Base-by-base conservation (phyloP, 2,797 vertebrate genomes). In the Sparidentex hasta region DNA sequence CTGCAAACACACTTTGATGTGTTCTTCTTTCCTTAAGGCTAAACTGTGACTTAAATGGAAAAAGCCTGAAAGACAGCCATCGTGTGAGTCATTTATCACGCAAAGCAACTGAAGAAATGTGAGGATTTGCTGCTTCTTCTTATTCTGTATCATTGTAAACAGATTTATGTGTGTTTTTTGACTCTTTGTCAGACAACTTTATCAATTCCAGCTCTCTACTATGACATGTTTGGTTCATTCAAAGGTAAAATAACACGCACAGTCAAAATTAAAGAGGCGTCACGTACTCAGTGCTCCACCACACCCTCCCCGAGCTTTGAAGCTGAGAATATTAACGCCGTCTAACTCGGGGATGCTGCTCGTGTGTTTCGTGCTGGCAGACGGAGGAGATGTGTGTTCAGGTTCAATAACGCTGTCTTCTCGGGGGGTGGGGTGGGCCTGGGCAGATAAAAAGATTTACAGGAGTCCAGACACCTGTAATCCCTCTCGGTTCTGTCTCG, bases 401-500 rank as follows among this genome's bases (percentile, higher is more conserved):
- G 57, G 76, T 47, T 66, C 67, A 78, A 78, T 80, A 82, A 86
- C 65, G 50, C 55, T 54, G 57, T 65, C 63, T 64, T 75, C 82
- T 80, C 65, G 11, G 46, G 62, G 25, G 74, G 52, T 25, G 76
- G 74, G 61, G 29, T 33, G 29, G 29, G 29, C 29, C 65, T 33
- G 3, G 56, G 14, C 70, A 76, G 85, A 91, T 84, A 90, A 83
- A 89, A 86, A 77, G 75, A 88, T 86, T 87, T 87, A 88, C 79
- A 87, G 47, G 76, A 69, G 73, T 80, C 68, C 56, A 69, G 85
- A 75, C 77, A 83, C 83, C 88, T 88, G 81, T 88, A 87, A 90
- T 93, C 82, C 84, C 74, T 82, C 67, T 87, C 65, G 1, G 50
- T 50, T 80, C 71, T 46, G 64, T 81, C 46, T 83, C 71, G 59